Conservation (phyloP, 92 coral and sea anemone species). For the Zoanthus gigantus region DNA sequence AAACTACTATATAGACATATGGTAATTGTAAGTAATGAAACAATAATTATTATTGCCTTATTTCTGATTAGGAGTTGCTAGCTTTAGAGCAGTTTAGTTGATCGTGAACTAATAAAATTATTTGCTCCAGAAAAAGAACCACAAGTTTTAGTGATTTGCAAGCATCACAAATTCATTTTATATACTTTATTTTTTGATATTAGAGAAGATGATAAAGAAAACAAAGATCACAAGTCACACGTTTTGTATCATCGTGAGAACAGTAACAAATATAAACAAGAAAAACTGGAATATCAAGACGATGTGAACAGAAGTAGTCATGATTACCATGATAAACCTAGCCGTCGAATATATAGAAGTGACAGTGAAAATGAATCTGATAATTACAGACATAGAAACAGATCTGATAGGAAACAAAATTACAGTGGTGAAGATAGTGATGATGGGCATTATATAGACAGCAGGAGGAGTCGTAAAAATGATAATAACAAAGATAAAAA, state of each 20-base stretch:
- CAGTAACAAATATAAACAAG: neutral
- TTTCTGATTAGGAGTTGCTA: too few relatives aligned
- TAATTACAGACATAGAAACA: constrained; percentile 33
- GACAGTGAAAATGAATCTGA: constrained; percentile 61
- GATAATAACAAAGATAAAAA: constrained; percentile 34
- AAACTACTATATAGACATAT: too few relatives aligned
- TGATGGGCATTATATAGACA: constrained; percentile 9
- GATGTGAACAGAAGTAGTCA: constrained; percentile 51
- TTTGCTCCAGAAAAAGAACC: too few relatives aligned
- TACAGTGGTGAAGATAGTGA: constrained; percentile 44
- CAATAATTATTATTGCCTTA: too few relatives aligned
- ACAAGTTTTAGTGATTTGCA: too few relatives aligned
- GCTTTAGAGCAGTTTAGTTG: too few relatives aligned
- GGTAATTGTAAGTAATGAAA: too few relatives aligned
- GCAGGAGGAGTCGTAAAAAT: neutral
- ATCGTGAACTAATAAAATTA: too few relatives aligned
- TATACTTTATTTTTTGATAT: neutral
- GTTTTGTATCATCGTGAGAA: neutral
- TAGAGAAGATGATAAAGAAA: constrained; percentile 46
- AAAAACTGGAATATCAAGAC: constrained; percentile 21
- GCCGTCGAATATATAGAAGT: constrained; percentile 19
- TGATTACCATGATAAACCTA: constrained; percentile 28
- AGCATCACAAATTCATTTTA: too few relatives aligned
- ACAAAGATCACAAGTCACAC: neutral
- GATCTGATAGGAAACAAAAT: constrained; percentile 38